These are phyloP conservation scores for Neosilurus hyrtlii DNA, from an alignment of 2,797 vertebrate genomes.

Conservation along the genomic window DNA sequence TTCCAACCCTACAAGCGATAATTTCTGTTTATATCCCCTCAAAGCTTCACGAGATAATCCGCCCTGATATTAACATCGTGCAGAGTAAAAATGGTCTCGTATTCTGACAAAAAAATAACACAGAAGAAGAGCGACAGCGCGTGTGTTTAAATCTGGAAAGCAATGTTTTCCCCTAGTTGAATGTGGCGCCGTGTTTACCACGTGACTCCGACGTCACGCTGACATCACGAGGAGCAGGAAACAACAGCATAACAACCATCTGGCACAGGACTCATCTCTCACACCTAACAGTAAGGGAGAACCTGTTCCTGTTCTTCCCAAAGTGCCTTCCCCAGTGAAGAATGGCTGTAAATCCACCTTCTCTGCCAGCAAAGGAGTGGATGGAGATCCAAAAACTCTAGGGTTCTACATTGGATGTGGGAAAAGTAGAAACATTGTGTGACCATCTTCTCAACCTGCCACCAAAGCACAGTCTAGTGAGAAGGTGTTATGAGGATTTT, in stretches of 20 bases:
- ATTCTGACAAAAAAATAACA: too few relatives aligned
- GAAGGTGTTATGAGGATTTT: constrained; percentile 81
- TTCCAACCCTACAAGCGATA: too few relatives aligned
- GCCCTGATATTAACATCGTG: too few relatives aligned
- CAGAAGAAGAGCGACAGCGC: too few relatives aligned
- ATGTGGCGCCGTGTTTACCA: too few relatives aligned
- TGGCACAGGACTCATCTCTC: constrained; percentile 42
- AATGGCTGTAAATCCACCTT: constrained; percentile 86
- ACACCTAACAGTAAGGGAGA: constrained; percentile 43
- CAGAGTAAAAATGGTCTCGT: too few relatives aligned
- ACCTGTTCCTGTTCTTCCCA: constrained; percentile 69
- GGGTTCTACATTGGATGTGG: constrained; percentile 78
- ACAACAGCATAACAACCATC: constrained; percentile 65
- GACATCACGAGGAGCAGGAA: too few relatives aligned
- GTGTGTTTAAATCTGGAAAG: too few relatives aligned
- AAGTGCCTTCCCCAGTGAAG: constrained; percentile 72
- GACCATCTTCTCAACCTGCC: constrained; percentile 78
- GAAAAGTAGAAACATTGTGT: constrained; percentile 72
- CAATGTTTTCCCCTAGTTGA: too few relatives aligned
- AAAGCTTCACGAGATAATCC: too few relatives aligned
- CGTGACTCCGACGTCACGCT: too few relatives aligned
- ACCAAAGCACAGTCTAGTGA: constrained; percentile 78
- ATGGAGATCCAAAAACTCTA: constrained; percentile 84
- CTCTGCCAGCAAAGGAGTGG: constrained; percentile 80
- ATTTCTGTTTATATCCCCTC: too few relatives aligned